Percentiles rank a stretch among this genome's conserved stretches.
phyloP scores from a whole-genome alignment of 2,888 invertebrate species.

The Rhogogaster chlorosoma region DNA sequence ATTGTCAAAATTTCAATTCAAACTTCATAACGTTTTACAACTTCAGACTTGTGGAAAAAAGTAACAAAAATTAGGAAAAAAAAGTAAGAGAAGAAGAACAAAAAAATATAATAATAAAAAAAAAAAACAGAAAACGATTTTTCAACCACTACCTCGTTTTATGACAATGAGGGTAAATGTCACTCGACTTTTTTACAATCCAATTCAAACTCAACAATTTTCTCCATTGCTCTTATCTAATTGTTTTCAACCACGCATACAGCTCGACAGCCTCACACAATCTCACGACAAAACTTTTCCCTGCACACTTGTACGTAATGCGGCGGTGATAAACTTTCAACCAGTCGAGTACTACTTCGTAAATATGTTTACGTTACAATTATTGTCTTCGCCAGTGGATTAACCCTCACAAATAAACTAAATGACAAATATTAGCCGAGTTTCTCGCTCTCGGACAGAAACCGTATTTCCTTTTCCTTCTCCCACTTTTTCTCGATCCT shows the following conservation, averaged over 20 bases:
- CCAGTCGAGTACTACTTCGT: not conserved
- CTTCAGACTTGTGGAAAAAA: not conserved
- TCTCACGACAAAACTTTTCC: not conserved
- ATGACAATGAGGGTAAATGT: not conserved
- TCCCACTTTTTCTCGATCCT: not conserved
- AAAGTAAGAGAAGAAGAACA: not conserved
- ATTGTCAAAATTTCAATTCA: conserved; percentile 20
- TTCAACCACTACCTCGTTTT: not conserved
- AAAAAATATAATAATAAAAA: too few relatives aligned
- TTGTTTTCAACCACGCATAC: not conserved
- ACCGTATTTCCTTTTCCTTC: not conserved
- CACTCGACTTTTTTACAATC: not conserved
- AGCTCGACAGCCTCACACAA: not conserved
- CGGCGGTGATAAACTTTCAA: not conserved
- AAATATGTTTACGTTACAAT: not conserved
- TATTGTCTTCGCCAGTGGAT: not conserved
- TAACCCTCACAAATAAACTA: not conserved
- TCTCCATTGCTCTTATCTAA: not conserved
- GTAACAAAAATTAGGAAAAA: too few relatives aligned
- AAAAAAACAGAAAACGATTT: not conserved
- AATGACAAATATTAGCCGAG: not conserved
- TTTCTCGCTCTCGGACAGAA: not conserved
- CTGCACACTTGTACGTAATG: not conserved
- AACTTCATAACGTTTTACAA: not conserved
- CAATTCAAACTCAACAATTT: not conserved